Percentiles rank a stretch among this genome's conserved stretches.
These are phyloP conservation scores for Karalla daura DNA, from an alignment of 2,797 vertebrate genomes.

Conservation along the genomic window DNA sequence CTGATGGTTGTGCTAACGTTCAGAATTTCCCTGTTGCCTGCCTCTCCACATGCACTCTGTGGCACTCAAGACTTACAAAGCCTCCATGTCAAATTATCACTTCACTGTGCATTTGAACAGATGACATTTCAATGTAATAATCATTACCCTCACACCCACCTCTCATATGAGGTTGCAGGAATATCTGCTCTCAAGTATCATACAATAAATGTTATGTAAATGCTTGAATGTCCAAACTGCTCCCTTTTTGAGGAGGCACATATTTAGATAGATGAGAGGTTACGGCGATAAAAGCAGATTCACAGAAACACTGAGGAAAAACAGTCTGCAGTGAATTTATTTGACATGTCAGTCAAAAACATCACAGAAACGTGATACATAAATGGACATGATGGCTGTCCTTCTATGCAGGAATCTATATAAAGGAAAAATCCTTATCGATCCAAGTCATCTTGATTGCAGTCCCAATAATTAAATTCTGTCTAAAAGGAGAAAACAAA, in stretches of 20 bases:
- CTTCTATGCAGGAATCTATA: too few relatives aligned
- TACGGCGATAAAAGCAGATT: background rate
- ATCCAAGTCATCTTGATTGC: too few relatives aligned
- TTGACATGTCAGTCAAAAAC: too few relatives aligned
- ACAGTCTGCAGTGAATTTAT: rapidly evolving
- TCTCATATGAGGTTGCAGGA: slow-evolving; percentile 48
- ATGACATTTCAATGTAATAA: slow-evolving; percentile 67
- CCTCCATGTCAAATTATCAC: slow-evolving; percentile 64
- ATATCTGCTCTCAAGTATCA: slow-evolving; percentile 50
- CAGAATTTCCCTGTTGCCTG: slow-evolving; percentile 62
- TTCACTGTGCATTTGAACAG: slow-evolving; percentile 54
- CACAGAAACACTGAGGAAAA: background rate
- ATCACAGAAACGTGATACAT: too few relatives aligned
- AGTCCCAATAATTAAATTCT: too few relatives aligned
- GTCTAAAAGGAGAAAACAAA: too few relatives aligned
- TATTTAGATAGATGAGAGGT: background rate
- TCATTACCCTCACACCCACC: slow-evolving; percentile 58
- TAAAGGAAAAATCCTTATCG: too few relatives aligned
- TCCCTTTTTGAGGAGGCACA: slow-evolving; percentile 12
- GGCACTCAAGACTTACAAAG: slow-evolving; percentile 49
- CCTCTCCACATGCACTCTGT: slow-evolving; percentile 25
- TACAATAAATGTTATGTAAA: slow-evolving; percentile 52
- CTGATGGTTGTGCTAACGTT: slow-evolving; percentile 49
- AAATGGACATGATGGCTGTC: too few relatives aligned
- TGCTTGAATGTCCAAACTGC: slow-evolving; percentile 21